Base-by-base conservation (phyloP, 2,888 invertebrate genomes). In the Lacanobia oleracea region DNA sequence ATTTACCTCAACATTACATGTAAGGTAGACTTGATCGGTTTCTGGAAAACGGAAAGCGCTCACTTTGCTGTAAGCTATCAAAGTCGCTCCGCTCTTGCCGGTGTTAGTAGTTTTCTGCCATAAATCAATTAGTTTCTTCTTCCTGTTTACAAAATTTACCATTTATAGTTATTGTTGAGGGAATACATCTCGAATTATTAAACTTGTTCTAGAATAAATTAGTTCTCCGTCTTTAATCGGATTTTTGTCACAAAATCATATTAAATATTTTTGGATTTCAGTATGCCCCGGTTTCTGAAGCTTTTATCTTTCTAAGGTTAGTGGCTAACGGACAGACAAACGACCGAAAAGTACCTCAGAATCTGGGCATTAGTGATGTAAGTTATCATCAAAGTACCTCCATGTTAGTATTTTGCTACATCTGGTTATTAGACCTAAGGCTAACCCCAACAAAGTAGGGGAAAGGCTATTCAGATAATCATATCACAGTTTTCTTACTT, bases 41-140 rank as follows among this genome's bases (percentile, higher is more conserved):
- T 98, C 98, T 0, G 98, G 98, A 88, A 98, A 98, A 79, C 97
- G 97, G 92, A 98, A 98, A 0, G 98, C 97, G 83, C 97, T 97
- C 14, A 98, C 96, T 90, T 97, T 97, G 82, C 97, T 97, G 88
- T 97, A 97, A 33, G 97, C 97, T 53, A 97, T 96, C 37, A 97
- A 91, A 5, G 97, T 97, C 0, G 97, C 97, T 2, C 97, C 97
- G 75, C 96, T 96, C 81, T 93, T 95, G 3, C 97, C 97, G 0
- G 96, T 96, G 59, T 96, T 96, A 6, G 96, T 95, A 0, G 97
- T 96, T 88, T 97, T 97, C 82, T 96, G 95, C 97, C 97, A 98
- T 54, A 95, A 92, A 33, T 97, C 97, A 65, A 97, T 97, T 0
- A 97, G 91, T 88, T 97, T 97, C 78, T 92, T 96, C 89, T 97